phyloP scores from a whole-genome alignment of 2,888 invertebrate species.

The Heliothis peltigera region DNA sequence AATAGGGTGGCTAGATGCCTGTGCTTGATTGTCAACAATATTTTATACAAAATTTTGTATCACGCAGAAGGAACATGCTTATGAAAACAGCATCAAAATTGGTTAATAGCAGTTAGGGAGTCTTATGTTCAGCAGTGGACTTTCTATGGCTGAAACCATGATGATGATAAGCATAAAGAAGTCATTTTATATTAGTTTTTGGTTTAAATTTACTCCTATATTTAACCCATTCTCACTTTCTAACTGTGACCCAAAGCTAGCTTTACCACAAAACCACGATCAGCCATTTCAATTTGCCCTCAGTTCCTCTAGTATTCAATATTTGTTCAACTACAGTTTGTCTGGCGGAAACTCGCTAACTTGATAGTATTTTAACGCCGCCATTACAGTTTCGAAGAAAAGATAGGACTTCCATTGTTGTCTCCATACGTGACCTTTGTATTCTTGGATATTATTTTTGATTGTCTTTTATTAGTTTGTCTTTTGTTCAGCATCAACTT shows the following conservation, averaged over 20 bases:
- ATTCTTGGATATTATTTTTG: slow-evolving; percentile 3
- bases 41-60: too few relatives aligned
- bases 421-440: not conserved
- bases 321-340: slow-evolving; percentile 38
- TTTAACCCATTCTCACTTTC: slow-evolving; percentile 36
- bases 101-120: too few relatives aligned
- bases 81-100: too few relatives aligned
- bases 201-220: not conserved
- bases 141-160: too few relatives aligned
- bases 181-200: too few relatives aligned
- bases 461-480: not conserved
- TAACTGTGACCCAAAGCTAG: slow-evolving; percentile 11
- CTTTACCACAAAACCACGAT: slow-evolving; percentile 16
- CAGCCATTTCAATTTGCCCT: slow-evolving; percentile 37
- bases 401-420: slow-evolving; percentile 4
- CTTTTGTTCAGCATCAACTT: not conserved
- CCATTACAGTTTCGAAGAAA: slow-evolving; percentile 16
- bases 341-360: slow-evolving; percentile 21
- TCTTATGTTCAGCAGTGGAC: too few relatives aligned
- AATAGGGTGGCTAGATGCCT: too few relatives aligned
- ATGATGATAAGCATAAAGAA: too few relatives aligned
- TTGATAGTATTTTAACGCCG: slow-evolving; percentile 32
- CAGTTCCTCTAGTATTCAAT: slow-evolving; percentile 22
- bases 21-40: too few relatives aligned
- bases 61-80: too few relatives aligned